Percentiles rank a stretch among this genome's conserved stretches.
Evolutionary conservation across 2,113 vertebrate genomes (phyloP).

Genomic region (Ailuropoda melanoleuca): DNA sequence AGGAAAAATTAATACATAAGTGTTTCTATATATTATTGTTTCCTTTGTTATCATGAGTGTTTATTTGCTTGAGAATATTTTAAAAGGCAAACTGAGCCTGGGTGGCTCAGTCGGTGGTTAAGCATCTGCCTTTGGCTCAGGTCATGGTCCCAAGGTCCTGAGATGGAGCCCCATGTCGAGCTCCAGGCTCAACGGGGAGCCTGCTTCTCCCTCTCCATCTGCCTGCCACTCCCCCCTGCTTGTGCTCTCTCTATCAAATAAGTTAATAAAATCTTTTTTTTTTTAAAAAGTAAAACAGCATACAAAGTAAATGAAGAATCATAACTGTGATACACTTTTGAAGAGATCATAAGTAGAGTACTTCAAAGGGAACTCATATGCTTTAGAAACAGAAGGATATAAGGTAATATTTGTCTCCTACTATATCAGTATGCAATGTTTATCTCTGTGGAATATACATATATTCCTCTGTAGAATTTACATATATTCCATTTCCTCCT

Average conservation of each 20-base stretch:
- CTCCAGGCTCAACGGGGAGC: no score
- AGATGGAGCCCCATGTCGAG: no score
- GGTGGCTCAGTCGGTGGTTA: neutral
- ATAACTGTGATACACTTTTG: neutral
- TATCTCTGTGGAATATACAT: slow-evolving; percentile 37
- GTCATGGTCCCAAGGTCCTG: neutral
- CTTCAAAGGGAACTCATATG: neutral
- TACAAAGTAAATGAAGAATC: neutral
- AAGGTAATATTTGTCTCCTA: neutral
- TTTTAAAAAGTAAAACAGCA: neutral
- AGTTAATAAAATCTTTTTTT: no score
- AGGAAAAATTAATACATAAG: neutral
- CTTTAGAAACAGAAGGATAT: neutral
- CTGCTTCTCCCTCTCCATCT: no score
- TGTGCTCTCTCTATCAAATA: no score
- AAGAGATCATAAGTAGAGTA: neutral
- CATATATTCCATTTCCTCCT: neutral
- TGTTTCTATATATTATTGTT: neutral
- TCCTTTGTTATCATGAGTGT: neutral
- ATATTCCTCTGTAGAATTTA: slow-evolving; percentile 42
- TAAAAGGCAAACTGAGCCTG: neutral
- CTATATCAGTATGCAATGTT: slow-evolving; percentile 27
- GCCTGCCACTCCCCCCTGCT: no score
- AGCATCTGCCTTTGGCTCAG: neutral
- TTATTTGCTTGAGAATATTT: neutral